These are phyloP conservation scores for Meriones unguiculatus DNA, from an alignment of 2,113 vertebrate genomes.

Conservation along the genomic window DNA sequence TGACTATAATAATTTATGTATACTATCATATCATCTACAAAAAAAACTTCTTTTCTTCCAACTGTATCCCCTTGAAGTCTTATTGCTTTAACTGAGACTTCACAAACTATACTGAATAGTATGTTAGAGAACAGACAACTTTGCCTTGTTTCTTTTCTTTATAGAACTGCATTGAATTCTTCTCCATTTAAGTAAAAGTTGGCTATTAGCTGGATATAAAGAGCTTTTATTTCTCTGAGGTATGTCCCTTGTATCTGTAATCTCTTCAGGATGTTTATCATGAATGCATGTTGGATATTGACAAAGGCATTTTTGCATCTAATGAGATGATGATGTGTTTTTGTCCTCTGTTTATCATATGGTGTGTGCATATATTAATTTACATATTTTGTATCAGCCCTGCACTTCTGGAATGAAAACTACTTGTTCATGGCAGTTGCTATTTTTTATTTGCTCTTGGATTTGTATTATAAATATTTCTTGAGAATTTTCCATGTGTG, in stretches of 20 bases:
- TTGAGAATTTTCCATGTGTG: background rate
- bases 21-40: background rate
- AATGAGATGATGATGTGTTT: background rate
- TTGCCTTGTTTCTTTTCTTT: background rate
- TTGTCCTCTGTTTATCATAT: background rate
- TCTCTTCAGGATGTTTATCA: background rate
- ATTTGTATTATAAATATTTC: background rate
- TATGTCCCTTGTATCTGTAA: background rate
- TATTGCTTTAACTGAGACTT: background rate
- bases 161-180: background rate
- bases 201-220: background rate
- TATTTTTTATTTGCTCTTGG: background rate
- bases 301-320: background rate
- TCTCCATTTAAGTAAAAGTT: background rate
- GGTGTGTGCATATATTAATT: background rate
- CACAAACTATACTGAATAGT: background rate
- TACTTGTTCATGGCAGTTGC: background rate
- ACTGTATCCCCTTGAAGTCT: background rate
- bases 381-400: background rate
- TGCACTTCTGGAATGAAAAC: background rate
- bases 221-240: background rate
- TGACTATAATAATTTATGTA: background rate
- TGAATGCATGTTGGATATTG: background rate
- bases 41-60: background rate
- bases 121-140: background rate